Evolutionary conservation across 2,797 vertebrate genomes (phyloP).

Genomic region (Diplodus sargus): DNA sequence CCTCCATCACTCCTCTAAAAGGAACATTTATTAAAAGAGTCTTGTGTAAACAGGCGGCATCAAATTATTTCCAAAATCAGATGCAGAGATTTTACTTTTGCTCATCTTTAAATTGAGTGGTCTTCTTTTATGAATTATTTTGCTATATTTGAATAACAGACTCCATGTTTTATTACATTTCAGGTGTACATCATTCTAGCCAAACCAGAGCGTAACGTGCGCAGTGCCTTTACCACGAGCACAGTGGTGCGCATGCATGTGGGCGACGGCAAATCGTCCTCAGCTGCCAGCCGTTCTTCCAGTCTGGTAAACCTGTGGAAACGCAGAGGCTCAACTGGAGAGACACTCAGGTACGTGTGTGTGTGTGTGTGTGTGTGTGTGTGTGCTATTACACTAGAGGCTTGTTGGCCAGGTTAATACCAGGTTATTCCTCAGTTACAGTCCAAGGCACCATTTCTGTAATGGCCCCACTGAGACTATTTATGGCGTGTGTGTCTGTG

Average conservation of each 20-base stretch:
- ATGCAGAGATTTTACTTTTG: background rate
- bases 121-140: background rate
- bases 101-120: background rate
- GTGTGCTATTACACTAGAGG: conserved; percentile 11
- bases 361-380: conserved; percentile 34
- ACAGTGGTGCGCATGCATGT: conserved; percentile 99
- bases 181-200: conserved; percentile 98
- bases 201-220: conserved; percentile 97
- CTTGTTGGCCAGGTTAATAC: conserved; percentile 65
- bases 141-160: background rate
- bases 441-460: conserved; percentile 60
- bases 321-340: conserved; percentile 93
- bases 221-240: conserved; percentile 97
- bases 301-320: conserved; percentile 98
- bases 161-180: conserved; percentile 19
- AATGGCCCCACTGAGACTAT: conserved; percentile 57
- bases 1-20: conserved; percentile 2
- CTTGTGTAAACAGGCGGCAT: background rate
- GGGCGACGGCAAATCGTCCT: conserved; percentile 95
- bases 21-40: conserved; percentile 3
- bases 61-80: background rate
- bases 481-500: conserved; percentile 44
- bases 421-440: conserved; percentile 61
- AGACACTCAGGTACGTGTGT: conserved; percentile 91
- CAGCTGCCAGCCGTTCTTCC: conserved; percentile 94